These are phyloP conservation scores for Himalopsyche kuldschensis DNA, from an alignment of 2,888 invertebrate species.

Conservation along the genomic window DNA sequence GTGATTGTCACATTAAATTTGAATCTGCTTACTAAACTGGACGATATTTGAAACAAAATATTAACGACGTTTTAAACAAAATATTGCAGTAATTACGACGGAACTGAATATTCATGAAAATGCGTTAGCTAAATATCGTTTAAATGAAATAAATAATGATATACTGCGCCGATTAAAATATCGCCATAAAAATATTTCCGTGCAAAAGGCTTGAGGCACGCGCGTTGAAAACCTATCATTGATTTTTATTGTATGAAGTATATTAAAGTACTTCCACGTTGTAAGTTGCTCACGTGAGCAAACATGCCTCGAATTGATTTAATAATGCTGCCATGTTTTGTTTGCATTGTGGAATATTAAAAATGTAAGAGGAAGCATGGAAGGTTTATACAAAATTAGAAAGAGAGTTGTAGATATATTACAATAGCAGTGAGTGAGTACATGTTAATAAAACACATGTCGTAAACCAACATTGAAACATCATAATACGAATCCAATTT, in stretches of 20 bases:
- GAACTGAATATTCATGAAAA: too few species aligned
- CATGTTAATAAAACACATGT: neutral
- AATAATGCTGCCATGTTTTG: neutral
- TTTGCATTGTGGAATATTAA: neutral
- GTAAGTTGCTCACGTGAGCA: neutral
- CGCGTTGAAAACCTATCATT: neutral
- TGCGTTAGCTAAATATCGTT: neutral
- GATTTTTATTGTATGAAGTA: neutral
- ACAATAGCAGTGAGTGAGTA: neutral
- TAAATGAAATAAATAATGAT: neutral
- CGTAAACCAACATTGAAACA: neutral
- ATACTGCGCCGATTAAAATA: neutral
- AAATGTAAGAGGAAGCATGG: neutral
- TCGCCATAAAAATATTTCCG: neutral
- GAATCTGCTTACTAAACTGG: too few species aligned
- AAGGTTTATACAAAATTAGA: neutral
- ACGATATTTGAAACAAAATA: too few species aligned
- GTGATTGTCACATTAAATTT: too few species aligned
- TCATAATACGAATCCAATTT: neutral
- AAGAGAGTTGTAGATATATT: neutral
- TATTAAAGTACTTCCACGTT: neutral
- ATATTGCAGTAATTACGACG: too few species aligned
- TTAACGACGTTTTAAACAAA: too few species aligned
- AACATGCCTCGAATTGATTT: constrained; percentile 1
- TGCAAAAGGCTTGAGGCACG: neutral